Evolutionary conservation across 1,140 invertebrate species (phyloP).

Genomic region (Portunus trituberculatus): DNA sequence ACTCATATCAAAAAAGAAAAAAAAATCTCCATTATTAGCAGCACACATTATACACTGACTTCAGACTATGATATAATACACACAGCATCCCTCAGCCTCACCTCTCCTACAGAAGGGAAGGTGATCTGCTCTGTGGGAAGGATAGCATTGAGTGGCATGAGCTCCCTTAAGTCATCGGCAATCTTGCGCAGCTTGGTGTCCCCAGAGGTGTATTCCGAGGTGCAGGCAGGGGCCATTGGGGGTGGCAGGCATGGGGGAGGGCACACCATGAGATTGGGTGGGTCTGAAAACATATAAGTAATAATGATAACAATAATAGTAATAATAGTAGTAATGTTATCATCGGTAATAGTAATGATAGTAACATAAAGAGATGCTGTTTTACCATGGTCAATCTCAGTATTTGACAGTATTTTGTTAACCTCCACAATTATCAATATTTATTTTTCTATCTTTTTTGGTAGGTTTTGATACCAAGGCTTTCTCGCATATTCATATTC

Average conservation of each 20-base stretch:
- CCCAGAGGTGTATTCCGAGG: conserved; percentile 76
- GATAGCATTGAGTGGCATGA: conserved; percentile 83
- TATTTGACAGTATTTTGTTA: no score
- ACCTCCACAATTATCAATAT: no score
- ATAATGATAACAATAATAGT: no score
- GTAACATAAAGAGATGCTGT: no score
- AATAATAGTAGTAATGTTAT: no score
- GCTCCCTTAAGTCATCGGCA: conserved; percentile 82
- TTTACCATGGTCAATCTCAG: no score
- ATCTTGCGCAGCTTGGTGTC: conserved; percentile 81
- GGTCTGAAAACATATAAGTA: conserved; percentile 25
- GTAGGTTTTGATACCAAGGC: no score
- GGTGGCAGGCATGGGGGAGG: conserved; percentile 60
- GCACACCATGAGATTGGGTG: conserved; percentile 65
- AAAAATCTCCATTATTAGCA: background rate
- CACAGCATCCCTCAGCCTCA: conserved; percentile 79
- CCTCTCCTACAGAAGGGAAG: conserved; percentile 82
- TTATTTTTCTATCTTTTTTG: no score
- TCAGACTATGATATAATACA: background rate
- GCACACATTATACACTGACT: background rate
- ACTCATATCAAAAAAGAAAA: no score
- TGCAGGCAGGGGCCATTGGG: conserved; percentile 51
- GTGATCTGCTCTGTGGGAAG: conserved; percentile 83
- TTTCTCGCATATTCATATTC: no score
- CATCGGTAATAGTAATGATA: no score